Percentiles rank a stretch among this genome's conserved stretches.
phyloP scores from a whole-genome alignment of 37 sponge, comb jelly and placozoan genomes.

The Halichondria panicea region DNA sequence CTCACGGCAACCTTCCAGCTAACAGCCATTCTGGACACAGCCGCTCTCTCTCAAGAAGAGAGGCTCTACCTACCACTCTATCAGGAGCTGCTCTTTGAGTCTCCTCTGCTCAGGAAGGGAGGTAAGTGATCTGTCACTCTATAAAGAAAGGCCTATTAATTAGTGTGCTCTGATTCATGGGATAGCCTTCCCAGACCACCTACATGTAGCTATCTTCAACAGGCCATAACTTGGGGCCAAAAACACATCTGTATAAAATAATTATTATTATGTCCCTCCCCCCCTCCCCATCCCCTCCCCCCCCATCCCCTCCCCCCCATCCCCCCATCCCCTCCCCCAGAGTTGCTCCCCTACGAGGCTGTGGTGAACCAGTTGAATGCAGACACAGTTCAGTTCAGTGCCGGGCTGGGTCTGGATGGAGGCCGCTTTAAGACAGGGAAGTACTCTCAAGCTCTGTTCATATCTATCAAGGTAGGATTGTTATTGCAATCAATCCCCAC shows the following conservation, averaged over 20 bases:
- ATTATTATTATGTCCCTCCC: background rate
- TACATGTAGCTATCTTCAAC: background rate
- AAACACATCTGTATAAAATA: background rate
- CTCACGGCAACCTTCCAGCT: conserved; percentile 59
- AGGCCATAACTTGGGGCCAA: background rate
- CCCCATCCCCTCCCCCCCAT: conserved; percentile 3
- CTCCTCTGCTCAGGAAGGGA: conserved; percentile 77
- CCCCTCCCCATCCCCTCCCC: background rate
- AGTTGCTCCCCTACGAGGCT: conserved; percentile 63
- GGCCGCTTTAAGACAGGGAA: conserved; percentile 24
- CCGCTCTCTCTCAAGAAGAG: conserved; percentile 26
- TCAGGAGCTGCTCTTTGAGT: conserved; percentile 79
- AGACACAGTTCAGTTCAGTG: conserved; percentile 43
- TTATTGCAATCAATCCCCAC: background rate
- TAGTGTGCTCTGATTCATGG: no score
- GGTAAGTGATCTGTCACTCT: conserved; percentile 26
- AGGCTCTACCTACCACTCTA: conserved; percentile 60
- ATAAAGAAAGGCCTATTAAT: no score
- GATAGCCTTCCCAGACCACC: no score
- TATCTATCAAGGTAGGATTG: conserved; percentile 55
- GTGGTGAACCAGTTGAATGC: conserved; percentile 65
- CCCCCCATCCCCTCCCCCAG: conserved; percentile 16
- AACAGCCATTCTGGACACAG: conserved; percentile 67
- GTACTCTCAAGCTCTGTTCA: conserved; percentile 45
- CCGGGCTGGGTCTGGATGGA: conserved; percentile 46